These are phyloP conservation scores for Silurus asotus DNA, from an alignment of 2,113 vertebrate species.

Conservation along the genomic window DNA sequence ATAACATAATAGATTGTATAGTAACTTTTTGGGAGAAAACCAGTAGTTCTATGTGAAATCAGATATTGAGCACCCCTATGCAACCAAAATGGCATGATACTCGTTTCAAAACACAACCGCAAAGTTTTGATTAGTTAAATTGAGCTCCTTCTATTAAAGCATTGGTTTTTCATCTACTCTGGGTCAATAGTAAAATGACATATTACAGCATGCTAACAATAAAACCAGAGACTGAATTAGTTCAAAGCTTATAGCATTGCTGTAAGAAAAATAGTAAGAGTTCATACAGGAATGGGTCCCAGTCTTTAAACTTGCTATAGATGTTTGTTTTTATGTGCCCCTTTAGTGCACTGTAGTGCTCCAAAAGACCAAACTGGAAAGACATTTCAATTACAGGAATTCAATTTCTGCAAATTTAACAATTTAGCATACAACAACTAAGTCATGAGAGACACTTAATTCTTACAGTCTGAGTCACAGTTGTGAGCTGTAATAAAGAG, in stretches of 20 bases:
- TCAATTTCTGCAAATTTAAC: not conserved
- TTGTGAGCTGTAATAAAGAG: constrained; percentile 52
- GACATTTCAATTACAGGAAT: not conserved
- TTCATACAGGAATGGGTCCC: not conserved
- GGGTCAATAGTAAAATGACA: not conserved
- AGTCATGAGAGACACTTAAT: constrained; percentile 8
- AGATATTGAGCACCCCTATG: too few relatives aligned
- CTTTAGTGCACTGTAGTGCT: constrained; percentile 42
- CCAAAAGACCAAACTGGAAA: not conserved
- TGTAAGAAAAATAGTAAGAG: not conserved
- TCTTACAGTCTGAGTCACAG: constrained; percentile 12
- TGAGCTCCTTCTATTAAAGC: too few relatives aligned
- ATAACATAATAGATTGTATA: too few relatives aligned
- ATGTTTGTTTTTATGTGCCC: not conserved
- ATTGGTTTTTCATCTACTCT: too few relatives aligned
- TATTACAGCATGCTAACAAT: not conserved
- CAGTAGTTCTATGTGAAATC: too few relatives aligned
- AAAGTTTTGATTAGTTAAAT: too few relatives aligned
- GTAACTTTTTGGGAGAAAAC: too few relatives aligned
- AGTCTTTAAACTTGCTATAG: constrained; percentile 14
- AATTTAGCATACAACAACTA: not conserved
- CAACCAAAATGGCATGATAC: too few relatives aligned
- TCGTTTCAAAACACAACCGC: too few relatives aligned
- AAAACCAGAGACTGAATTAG: not conserved
- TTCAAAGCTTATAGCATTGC: not conserved